These are phyloP conservation scores for Alosa alosa DNA, from an alignment of 2,113 vertebrate species.

Conservation along the genomic window DNA sequence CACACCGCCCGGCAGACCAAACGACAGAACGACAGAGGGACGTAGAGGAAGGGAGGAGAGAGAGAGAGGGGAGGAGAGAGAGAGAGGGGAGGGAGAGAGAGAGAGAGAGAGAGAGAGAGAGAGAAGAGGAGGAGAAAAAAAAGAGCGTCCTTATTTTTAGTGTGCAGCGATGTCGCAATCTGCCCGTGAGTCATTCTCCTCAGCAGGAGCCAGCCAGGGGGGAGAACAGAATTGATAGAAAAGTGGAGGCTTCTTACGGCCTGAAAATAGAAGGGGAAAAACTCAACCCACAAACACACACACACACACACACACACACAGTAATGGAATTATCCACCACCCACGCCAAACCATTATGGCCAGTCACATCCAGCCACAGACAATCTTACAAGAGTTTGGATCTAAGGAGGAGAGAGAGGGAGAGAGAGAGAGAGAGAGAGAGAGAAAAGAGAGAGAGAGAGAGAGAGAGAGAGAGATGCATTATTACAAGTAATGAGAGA, in stretches of 20 bases:
- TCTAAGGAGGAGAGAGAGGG: not conserved
- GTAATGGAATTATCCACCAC: not conserved
- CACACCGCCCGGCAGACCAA: not conserved
- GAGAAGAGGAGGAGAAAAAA: not conserved
- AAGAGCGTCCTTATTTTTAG: constrained; percentile 26
- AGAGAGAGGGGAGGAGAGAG: not conserved
- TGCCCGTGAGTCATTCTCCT: not conserved
- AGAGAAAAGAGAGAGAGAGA: not conserved
- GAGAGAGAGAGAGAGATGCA: not conserved
- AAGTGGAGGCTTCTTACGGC: not conserved
- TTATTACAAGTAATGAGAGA: no score
- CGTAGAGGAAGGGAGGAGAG: not conserved
- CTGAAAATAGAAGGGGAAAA: not conserved
- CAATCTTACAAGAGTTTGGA: not conserved
- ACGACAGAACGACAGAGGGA: not conserved
- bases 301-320: constrained; percentile 11
- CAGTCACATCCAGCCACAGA: not conserved
- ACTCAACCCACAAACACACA: not conserved
- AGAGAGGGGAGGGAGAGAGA: not conserved
- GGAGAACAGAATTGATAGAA: not conserved
- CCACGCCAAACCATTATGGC: not conserved
- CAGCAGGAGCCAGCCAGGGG: not conserved
- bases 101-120: not conserved
- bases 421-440: not conserved
- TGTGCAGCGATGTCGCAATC: not conserved